These are phyloP conservation scores for Phyllotreta striolata DNA, from an alignment of 2,888 invertebrate genomes.

Conservation along the genomic window DNA sequence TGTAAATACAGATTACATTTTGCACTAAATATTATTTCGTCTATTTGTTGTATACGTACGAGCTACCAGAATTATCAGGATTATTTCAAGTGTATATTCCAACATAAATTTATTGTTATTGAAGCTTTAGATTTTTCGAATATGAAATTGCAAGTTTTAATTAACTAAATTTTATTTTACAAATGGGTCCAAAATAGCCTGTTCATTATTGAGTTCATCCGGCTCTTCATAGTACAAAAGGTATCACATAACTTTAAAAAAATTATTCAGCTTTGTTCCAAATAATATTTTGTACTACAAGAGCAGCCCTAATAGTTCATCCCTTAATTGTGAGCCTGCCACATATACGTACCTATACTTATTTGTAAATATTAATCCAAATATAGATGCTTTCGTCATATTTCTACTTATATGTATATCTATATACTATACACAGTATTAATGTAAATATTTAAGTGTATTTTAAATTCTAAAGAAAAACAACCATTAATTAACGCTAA, in stretches of 20 bases:
- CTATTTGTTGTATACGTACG: slow-evolving; percentile 29
- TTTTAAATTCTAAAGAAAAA: slow-evolving; percentile 38
- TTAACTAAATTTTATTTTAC: slow-evolving; percentile 45
- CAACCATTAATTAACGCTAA: slow-evolving; percentile 22
- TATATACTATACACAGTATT: slow-evolving; percentile 48
- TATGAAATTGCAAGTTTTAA: slow-evolving; percentile 49
- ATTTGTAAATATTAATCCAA: slow-evolving; percentile 52
- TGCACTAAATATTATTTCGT: slow-evolving; percentile 9
- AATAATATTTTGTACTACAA: slow-evolving; percentile 24
- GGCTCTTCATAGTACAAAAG: slow-evolving; percentile 29
- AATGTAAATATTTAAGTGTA: slow-evolving; percentile 55
- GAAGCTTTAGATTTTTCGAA: slow-evolving; percentile 30
- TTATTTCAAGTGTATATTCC: slow-evolving; percentile 2
- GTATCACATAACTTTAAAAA: neutral
- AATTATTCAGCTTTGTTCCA: neutral
- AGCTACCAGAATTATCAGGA: slow-evolving; percentile 7
- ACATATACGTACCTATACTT: slow-evolving; percentile 57
- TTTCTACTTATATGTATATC: slow-evolving; percentile 54
- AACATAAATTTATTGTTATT: slow-evolving; percentile 1
- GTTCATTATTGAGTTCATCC: slow-evolving; percentile 33
- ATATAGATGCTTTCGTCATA: slow-evolving; percentile 53
- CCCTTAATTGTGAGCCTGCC: slow-evolving; percentile 55
- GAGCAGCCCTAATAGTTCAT: slow-evolving; percentile 10
- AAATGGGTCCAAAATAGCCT: slow-evolving; percentile 59
- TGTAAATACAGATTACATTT: slow-evolving; percentile 15